phyloP scores from a whole-genome alignment of 2,888 invertebrate species.

The Gastracanthus pulcherrimus region DNA sequence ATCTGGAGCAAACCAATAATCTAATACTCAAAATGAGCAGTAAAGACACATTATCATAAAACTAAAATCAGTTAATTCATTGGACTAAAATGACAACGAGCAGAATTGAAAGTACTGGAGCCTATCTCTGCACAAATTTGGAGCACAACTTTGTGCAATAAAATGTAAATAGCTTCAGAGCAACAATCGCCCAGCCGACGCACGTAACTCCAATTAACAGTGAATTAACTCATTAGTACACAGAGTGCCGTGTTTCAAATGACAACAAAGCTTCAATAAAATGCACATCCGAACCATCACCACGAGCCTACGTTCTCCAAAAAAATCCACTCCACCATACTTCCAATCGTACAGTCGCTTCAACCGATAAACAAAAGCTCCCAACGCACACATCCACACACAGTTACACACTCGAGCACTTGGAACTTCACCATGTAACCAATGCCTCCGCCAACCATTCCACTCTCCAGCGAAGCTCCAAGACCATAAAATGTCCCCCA shows the following conservation, averaged over 20 bases:
- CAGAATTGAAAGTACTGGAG: background rate
- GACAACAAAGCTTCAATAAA: background rate
- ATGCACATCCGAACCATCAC: background rate
- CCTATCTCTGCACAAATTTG: background rate
- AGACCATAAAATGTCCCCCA: too few relatives aligned
- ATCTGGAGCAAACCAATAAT: background rate
- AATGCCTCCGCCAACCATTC: background rate
- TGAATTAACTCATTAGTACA: background rate
- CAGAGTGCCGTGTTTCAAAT: background rate
- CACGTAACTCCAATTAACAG: background rate
- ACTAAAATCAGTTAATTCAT: background rate
- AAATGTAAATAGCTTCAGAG: background rate
- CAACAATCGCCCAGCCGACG: background rate
- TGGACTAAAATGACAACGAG: background rate
- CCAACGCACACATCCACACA: background rate
- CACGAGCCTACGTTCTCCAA: background rate
- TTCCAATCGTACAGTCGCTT: background rate
- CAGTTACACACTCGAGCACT: background rate
- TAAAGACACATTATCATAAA: background rate
- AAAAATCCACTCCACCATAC: background rate
- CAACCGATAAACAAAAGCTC: constrained; percentile 35
- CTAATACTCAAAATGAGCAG: background rate
- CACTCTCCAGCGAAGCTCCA: background rate
- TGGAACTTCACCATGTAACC: background rate
- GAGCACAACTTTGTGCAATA: background rate